Base-by-base conservation (phyloP, 2,113 vertebrate genomes). In the Ifrita kowaldi region DNA sequence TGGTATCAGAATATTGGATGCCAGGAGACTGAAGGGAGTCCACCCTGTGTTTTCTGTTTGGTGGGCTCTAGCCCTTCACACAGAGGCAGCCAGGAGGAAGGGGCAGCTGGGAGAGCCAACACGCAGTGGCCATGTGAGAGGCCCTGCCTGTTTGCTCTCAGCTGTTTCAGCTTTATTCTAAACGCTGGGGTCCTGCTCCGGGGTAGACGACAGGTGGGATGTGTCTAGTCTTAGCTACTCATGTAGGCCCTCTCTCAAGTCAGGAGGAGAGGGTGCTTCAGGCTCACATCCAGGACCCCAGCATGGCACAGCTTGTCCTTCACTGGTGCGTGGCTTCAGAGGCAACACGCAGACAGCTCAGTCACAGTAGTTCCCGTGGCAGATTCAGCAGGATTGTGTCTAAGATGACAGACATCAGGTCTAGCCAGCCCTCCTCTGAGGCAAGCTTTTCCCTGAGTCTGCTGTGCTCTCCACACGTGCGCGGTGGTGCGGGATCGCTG, bases 71-170 rank as follows among this genome's bases (percentile, higher is more conserved):
- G 65, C 79, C 78, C 32, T 92, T 52, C 15, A 16, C 24, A 32
- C 13, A 56, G 35, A 20, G 3, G 9, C 35, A 30, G 24, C 44
- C 53, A 41, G 15, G 39, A 74, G 16, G 27, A 71, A 28, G 5
- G 18, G 24, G 19, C 23, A 62, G 59, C 39, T 77, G 21, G 12
- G 83, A 60, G 20, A 42, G 44, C 33, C 42, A n/a, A 13, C 6
- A 3, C 0, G 0, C 24, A 24, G 24, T 11, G 27, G 37, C 44
- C 13, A 2, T 7, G 5, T 17, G n/a, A 57, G 44, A 90, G 22
- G 37, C 63, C 32, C 60, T 49, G 41, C 67, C 59, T 57, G 22
- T 41, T 65, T 62, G 59, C 50, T 46, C 16, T 46, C 22, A 28
- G 79, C 44, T 70, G 35, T 52, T 85, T 27, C 46, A 32, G 18